Evolutionary conservation across 2,888 invertebrate species (phyloP).

Genomic region (Dysmachus trigonus): DNA sequence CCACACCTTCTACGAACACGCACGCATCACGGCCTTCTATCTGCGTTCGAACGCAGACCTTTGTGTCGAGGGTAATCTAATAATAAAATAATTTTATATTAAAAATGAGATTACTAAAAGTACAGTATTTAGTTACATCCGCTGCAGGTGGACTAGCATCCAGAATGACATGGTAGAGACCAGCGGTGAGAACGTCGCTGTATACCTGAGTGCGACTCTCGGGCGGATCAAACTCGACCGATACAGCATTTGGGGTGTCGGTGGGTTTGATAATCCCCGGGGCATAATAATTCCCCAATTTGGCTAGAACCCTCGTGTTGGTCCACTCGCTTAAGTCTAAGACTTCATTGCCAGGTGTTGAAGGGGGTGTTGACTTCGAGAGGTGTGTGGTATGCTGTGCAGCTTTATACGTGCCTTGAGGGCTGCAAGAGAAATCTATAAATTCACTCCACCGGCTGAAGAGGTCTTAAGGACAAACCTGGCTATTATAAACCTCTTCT

Average conservation of each 20-base stretch:
- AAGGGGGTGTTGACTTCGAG: not conserved
- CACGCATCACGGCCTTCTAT: constrained; percentile 72
- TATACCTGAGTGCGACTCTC: constrained; percentile 76
- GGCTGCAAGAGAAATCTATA: not conserved
- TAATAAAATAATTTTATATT: constrained; percentile 4
- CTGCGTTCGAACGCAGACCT: constrained; percentile 81
- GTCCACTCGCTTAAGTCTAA: constrained; percentile 94
- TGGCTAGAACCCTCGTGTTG: constrained; percentile 88
- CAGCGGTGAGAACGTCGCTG: constrained; percentile 79
- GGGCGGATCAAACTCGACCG: constrained; percentile 83
- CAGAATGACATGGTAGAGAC: constrained; percentile 88
- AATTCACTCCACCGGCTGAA: not conserved
- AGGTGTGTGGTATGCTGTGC: not conserved
- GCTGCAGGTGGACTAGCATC: constrained; percentile 90
- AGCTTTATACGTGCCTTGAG: constrained; percentile 13
- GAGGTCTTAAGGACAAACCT: constrained; percentile 50
- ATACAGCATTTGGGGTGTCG: constrained; percentile 74
- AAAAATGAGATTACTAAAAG: not conserved
- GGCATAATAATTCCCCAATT: constrained; percentile 81
- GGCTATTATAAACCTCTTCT: constrained; percentile 57
- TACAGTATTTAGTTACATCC: constrained; percentile 68
- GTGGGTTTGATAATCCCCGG: constrained; percentile 86
- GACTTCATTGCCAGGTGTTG: constrained; percentile 53
- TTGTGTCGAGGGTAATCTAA: constrained; percentile 79
- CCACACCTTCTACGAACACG: constrained; percentile 86